Conservation (phyloP, 2,888 invertebrate genomes). For the Arge pagana region DNA sequence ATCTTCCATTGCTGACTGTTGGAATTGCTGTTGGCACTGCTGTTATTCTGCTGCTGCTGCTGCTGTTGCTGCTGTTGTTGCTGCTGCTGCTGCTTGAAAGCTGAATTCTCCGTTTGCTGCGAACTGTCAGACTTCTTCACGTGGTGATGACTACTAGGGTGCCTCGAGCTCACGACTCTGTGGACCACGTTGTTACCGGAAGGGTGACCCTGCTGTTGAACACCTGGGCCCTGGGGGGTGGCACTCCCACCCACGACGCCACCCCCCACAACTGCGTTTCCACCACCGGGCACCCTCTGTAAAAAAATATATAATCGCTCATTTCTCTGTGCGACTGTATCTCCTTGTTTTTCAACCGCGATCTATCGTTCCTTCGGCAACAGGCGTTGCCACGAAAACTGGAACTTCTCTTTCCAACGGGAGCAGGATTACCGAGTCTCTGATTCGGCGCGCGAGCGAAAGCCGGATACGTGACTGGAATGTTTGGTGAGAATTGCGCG, state of each 20-base stretch:
- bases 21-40: conserved; percentile 45
- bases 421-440: too few relatives aligned
- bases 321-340: too few relatives aligned
- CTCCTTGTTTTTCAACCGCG: too few relatives aligned
- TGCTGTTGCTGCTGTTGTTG: conserved; percentile 41
- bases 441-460: background rate
- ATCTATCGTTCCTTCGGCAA: too few relatives aligned
- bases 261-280: conserved; percentile 55
- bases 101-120: conserved; percentile 62
- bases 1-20: conserved; percentile 61
- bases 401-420: too few relatives aligned
- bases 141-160: conserved; percentile 47
- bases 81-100: conserved; percentile 53
- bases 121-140: conserved; percentile 61
- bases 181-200: conserved; percentile 48
- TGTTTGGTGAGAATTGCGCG: conserved; percentile 1
- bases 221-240: conserved; percentile 52
- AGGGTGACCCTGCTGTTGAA: conserved; percentile 40
- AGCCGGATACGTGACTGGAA: conserved; percentile 8
- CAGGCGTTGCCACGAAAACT: too few relatives aligned
- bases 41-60: conserved; percentile 36
- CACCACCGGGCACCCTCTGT: conserved; percentile 53
- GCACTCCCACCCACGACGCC: conserved; percentile 49
- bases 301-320: conserved; percentile 20
- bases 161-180: conserved; percentile 52